Conservation (phyloP, 2,113 vertebrate species). For the Variabilichromis moorii region DNA sequence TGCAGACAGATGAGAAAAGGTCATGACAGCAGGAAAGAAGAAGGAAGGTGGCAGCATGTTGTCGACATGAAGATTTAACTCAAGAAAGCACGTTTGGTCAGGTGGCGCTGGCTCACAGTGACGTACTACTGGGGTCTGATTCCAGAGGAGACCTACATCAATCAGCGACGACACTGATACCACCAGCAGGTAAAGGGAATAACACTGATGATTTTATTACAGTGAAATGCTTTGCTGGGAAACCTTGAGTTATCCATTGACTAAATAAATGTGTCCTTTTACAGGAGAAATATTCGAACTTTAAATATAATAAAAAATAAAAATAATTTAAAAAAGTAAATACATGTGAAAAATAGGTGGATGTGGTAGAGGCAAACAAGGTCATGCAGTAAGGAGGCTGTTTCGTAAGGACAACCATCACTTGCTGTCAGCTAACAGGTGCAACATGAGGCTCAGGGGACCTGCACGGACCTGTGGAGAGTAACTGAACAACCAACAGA, state of each 20-base stretch:
- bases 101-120: background rate
- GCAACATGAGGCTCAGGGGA: background rate
- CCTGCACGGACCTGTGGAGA: background rate
- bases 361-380: background rate
- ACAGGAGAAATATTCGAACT: background rate
- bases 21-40: conserved; percentile 15
- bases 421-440: background rate
- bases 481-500: background rate
- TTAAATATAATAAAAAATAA: background rate
- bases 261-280: background rate
- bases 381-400: background rate
- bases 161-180: background rate
- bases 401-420: background rate
- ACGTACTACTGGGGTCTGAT: background rate
- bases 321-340: background rate
- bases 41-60: conserved; percentile 4
- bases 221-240: background rate
- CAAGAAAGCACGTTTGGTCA: background rate
- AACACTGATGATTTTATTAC: background rate
- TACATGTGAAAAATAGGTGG: background rate
- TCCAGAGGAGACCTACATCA: background rate
- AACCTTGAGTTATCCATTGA: background rate
- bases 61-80: background rate
- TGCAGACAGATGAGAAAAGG: conserved; percentile 18
- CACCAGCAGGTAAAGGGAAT: background rate